phyloP scores from a whole-genome alignment of 2,113 vertebrate genomes.

The Xenus cinereus region DNA sequence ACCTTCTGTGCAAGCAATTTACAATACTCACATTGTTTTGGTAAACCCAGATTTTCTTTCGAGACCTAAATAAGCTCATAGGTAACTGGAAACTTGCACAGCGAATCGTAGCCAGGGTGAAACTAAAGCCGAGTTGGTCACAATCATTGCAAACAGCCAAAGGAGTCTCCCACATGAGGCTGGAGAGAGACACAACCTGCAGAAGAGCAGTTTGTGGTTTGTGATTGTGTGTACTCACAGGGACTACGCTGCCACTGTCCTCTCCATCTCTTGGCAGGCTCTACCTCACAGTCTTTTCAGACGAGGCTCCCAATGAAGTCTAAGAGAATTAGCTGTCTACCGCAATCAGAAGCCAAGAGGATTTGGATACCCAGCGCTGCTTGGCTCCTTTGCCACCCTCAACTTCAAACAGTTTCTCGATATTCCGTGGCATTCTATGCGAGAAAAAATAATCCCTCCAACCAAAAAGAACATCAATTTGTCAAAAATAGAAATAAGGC shows the following conservation, averaged over 20 bases:
- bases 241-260: background rate
- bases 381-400: background rate
- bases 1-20: background rate
- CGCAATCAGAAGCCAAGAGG: background rate
- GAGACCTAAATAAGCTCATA: background rate
- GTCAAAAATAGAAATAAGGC: background rate
- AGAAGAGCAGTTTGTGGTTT: background rate
- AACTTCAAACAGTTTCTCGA: background rate
- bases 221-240: background rate
- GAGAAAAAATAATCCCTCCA: background rate
- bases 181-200: background rate
- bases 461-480: background rate
- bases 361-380: background rate
- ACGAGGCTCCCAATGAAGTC: background rate
- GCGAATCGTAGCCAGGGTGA: background rate
- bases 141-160: background rate
- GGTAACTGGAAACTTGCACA: background rate
- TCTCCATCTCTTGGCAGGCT: background rate
- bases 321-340: background rate
- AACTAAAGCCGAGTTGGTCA: background rate
- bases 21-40: background rate
- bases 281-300: background rate
- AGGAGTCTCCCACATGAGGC: fast-evolving
- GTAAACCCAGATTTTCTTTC: background rate
- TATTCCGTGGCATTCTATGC: background rate